Evolutionary conservation across 2,888 invertebrate species (phyloP).

Genomic region (Pherbina coryleti): DNA sequence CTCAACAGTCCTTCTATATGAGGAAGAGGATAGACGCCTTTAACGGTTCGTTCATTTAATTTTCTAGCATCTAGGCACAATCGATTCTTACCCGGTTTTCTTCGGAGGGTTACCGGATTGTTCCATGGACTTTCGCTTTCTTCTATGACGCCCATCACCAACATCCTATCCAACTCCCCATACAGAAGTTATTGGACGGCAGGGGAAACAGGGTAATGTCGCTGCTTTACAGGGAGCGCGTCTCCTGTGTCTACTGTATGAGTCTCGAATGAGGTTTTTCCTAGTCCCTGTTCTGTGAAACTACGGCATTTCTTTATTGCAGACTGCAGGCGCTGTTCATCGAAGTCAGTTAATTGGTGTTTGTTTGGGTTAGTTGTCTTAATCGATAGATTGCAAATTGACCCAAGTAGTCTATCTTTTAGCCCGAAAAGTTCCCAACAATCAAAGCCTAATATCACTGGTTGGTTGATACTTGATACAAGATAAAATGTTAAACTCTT

Average conservation of each 20-base stretch:
- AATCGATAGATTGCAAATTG: neutral
- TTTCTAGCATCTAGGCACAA: conserved; percentile 36
- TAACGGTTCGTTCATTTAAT: conserved; percentile 37
- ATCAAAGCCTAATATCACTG: conserved; percentile 33
- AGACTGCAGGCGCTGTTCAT: neutral
- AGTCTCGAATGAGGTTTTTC: conserved; percentile 27
- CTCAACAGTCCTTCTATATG: no score
- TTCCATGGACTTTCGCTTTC: conserved; percentile 49
- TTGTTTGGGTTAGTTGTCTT: neutral
- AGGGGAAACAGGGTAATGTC: conserved; percentile 44
- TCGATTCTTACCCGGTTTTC: conserved; percentile 27
- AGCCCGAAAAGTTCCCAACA: conserved; percentile 15
- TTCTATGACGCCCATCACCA: conserved; percentile 54
- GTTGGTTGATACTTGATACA: conserved; percentile 26
- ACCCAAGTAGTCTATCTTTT: neutral
- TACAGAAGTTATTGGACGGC: conserved; percentile 41
- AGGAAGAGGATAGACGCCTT: no score
- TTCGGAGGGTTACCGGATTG: conserved; percentile 31
- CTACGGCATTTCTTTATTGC: neutral
- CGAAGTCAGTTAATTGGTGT: neutral
- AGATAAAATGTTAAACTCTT: conserved; percentile 24
- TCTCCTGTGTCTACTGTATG: conserved; percentile 38
- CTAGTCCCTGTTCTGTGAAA: conserved; percentile 21
- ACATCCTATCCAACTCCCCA: no score
- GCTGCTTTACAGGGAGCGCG: conserved; percentile 40